Evolutionary conservation across 1,140 invertebrate species (phyloP), one percentile per base, ranked within the genome.

Genomic region (Pantala flavescens): DNA sequence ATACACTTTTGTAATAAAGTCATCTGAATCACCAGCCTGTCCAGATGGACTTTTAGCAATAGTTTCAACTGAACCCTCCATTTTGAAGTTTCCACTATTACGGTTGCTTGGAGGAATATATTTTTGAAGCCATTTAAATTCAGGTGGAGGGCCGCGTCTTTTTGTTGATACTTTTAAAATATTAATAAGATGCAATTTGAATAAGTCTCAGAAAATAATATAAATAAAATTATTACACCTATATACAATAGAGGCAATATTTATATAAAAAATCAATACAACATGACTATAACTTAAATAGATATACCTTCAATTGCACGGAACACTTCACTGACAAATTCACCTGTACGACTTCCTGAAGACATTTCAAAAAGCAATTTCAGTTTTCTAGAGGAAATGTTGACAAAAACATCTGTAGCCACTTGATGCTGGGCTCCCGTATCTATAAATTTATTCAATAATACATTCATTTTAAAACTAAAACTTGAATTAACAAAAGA

Each of bases 281-380:
- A 5, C n/a, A 70, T 70, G n/a, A 42, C 23, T 19, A 2, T 11
- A 72, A 72, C 23, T 23, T 9, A 72, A 24, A 24, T 2, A 7
- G 12, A 19, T 5, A 23, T 84, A 88, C 87, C 79, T 80, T 88
- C 86, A 78, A 84, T 85, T 36, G 86, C 82, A 78, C 83, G 85
- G 81, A 79, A 87, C 28, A 87, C 76, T 77, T 87, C 84, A 73
- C 78, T 78, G 24, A 86, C 86, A 81, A 91, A 89, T 77, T 85
- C 84, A 75, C 86, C 87, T n/a, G 89, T 88, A 77, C 85, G 86
- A 74, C 84, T 81, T 43, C 87, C 86, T 79, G 87, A 86, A 75
- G 85, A 84, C 82, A 92, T 85, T 81, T 89, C 88, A 81, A 91
- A 88, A 43, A 86, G 80, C 24, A 89, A 81, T 78, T 86, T 85